Base-by-base conservation (phyloP, 2,888 invertebrate species). In the Dinocampus coccinellae region DNA sequence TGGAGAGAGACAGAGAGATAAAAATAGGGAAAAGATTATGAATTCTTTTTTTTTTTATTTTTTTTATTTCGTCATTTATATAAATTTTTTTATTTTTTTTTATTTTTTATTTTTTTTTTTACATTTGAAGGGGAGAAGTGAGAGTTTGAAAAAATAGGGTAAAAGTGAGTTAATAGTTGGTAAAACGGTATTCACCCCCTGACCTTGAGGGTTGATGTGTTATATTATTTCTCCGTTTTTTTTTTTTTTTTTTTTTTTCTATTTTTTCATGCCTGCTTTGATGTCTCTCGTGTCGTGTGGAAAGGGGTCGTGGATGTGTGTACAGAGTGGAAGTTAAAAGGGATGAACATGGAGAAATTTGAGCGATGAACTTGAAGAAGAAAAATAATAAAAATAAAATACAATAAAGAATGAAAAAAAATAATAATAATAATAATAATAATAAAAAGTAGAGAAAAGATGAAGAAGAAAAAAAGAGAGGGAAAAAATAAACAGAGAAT, bases 131-230 rank as follows among this genome's bases (percentile, higher is more conserved):
- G 36, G 11, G 16, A 64, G n/a, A n/a, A n/a, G n/a, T n/a, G n/a
- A n/a, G 55, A 36, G 78, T 61, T 60, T 69, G 68, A n/a, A 75
- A 76, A 82, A 83, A 81, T 82, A 82, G 85, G 85, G 85, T 85
- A 86, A 86, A 86, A 85, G 85, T 86, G 86, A 87, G 87, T 87
- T 87, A 87, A 87, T 87, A 87, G 87, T 87, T 84, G 87, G 87
- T 87, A 87, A 87, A 87, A 86, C 87, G 85, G 86, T 83, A 86
- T 86, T 87, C 87, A 85, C 81, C 83, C 83, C 74, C 79, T 85
- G 85, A 86, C 85, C 85, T 81, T 78, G 77, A 73, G 74, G 68
- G 60, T 79, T 76, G 69, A 7, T 69, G 58, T 72, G 68, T 73
- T 70, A 60, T 60, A 69, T 71, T 60, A 55, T 68, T 69, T 72